These are phyloP conservation scores for Enteromius argenteus DNA, from an alignment of 2,797 vertebrate genomes.

Conservation along the genomic window DNA sequence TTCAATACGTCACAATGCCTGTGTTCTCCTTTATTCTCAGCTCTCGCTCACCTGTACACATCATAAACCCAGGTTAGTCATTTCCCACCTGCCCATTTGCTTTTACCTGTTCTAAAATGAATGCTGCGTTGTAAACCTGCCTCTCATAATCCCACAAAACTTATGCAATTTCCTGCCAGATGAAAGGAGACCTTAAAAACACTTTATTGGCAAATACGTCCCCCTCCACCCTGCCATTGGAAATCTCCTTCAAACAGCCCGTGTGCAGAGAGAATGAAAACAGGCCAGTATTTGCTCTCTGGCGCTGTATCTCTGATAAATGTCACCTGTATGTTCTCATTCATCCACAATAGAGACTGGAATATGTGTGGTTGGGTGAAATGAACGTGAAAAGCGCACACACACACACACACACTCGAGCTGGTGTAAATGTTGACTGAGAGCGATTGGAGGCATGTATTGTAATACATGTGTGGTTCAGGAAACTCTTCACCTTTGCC, in stretches of 20 bases:
- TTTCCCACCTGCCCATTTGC: slow-evolving; percentile 41
- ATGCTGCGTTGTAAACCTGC: slow-evolving; percentile 32
- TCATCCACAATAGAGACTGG: slow-evolving; percentile 31
- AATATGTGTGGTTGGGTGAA: slow-evolving; percentile 29
- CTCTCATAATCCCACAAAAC: slow-evolving; percentile 39
- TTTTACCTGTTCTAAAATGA: slow-evolving; percentile 36
- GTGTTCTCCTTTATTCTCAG: slow-evolving; percentile 14
- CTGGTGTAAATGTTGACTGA: slow-evolving; percentile 56
- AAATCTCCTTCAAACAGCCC: slow-evolving; percentile 32
- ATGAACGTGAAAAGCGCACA: slow-evolving; percentile 29
- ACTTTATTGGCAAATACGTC: slow-evolving; percentile 54
- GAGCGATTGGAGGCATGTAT: slow-evolving; percentile 43
- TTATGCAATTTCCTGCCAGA: slow-evolving; percentile 59
- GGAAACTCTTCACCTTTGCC: slow-evolving; percentile 32
- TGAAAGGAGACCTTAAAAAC: slow-evolving; percentile 57
- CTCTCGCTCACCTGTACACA: slow-evolving; percentile 42
- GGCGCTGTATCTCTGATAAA: slow-evolving; percentile 51
- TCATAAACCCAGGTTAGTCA: slow-evolving; percentile 47
- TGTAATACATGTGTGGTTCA: slow-evolving; percentile 24
- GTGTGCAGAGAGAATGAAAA: slow-evolving; percentile 11
- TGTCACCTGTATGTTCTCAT: slow-evolving; percentile 44
- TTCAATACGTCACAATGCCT: slow-evolving; percentile 15
- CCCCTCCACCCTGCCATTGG: slow-evolving; percentile 29
- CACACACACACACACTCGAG: neutral
- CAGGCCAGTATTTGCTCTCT: slow-evolving; percentile 45